phyloP scores from a whole-genome alignment of 2,797 vertebrate species.

The Neomorphus geoffroyi region DNA sequence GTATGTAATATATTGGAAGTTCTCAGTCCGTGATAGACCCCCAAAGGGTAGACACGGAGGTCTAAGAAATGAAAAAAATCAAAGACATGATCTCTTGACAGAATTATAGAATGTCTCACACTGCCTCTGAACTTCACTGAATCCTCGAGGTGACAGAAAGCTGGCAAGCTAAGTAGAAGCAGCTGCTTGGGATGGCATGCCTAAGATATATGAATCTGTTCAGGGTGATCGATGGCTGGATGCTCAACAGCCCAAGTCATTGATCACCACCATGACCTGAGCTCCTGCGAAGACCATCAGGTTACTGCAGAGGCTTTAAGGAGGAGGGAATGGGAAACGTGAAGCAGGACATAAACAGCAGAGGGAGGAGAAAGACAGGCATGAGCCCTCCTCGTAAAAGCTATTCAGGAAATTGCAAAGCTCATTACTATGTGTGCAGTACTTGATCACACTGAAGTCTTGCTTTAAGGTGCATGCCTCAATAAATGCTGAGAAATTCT shows the following conservation, averaged over 20 bases:
- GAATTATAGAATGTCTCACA: constrained; percentile 53
- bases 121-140: constrained; percentile 38
- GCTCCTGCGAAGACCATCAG: constrained; percentile 36
- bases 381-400: background rate
- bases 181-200: constrained; percentile 23
- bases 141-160: constrained; percentile 29
- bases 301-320: background rate
- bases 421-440: background rate
- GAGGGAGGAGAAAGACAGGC: background rate
- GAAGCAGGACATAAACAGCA: background rate
- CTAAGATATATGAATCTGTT: constrained; percentile 13
- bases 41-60: constrained; percentile 44
- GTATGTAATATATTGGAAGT: constrained; percentile 63
- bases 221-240: constrained; percentile 33
- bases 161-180: constrained; percentile 34
- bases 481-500: background rate
- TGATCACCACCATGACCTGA: constrained; percentile 48
- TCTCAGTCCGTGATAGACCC: constrained; percentile 46
- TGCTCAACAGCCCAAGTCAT: background rate
- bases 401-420: constrained; percentile 33
- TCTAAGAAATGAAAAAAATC: constrained; percentile 49
- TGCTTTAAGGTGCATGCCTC: constrained; percentile 23
- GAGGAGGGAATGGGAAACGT: background rate
- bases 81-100: constrained; percentile 50
- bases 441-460: constrained; percentile 9